These are phyloP conservation scores for Melikaiella ostensackeni DNA, from an alignment of 2,888 invertebrate genomes.

Conservation along the genomic window DNA sequence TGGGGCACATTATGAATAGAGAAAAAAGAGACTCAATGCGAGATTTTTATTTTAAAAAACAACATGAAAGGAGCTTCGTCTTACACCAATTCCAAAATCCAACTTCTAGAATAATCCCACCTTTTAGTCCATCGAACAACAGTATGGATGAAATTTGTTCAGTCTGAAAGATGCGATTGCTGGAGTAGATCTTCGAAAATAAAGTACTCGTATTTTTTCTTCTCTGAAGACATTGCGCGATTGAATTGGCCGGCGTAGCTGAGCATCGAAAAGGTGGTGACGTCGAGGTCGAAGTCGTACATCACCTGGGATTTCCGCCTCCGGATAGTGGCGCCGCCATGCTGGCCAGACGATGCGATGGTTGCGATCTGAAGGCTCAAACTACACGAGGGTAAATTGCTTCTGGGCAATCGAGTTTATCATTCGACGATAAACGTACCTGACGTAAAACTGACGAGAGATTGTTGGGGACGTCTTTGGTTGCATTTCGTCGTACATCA, in stretches of 20 bases:
- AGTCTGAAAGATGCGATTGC: background rate
- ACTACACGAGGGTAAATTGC: slow-evolving; percentile 64
- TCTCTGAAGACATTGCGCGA: slow-evolving; percentile 52
- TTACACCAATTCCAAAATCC: background rate
- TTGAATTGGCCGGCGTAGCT: slow-evolving; percentile 61
- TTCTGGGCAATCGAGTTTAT: slow-evolving; percentile 72
- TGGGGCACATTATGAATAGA: too few relatives aligned
- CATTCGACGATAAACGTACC: slow-evolving; percentile 71
- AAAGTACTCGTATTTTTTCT: slow-evolving; percentile 40
- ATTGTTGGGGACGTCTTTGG: slow-evolving; percentile 59
- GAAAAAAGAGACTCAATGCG: too few relatives aligned
- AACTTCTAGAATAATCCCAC: background rate
- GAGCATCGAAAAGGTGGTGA: slow-evolving; percentile 69
- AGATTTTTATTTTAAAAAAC: background rate
- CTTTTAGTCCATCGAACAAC: background rate
- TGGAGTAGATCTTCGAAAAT: background rate
- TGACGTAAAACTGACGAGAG: slow-evolving; percentile 73
- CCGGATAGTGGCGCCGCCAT: slow-evolving; percentile 60
- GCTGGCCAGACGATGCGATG: slow-evolving; percentile 56
- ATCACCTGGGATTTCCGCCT: slow-evolving; percentile 64
- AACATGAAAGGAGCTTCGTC: background rate
- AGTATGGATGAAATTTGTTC: slow-evolving; percentile 2
- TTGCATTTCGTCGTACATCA: slow-evolving; percentile 67
- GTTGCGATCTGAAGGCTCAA: slow-evolving; percentile 57
- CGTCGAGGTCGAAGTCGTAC: slow-evolving; percentile 65